Evolutionary conservation across 2,888 invertebrate genomes (phyloP), one percentile per base, ranked within the genome.

Genomic region (Tenthredo mesomela): DNA sequence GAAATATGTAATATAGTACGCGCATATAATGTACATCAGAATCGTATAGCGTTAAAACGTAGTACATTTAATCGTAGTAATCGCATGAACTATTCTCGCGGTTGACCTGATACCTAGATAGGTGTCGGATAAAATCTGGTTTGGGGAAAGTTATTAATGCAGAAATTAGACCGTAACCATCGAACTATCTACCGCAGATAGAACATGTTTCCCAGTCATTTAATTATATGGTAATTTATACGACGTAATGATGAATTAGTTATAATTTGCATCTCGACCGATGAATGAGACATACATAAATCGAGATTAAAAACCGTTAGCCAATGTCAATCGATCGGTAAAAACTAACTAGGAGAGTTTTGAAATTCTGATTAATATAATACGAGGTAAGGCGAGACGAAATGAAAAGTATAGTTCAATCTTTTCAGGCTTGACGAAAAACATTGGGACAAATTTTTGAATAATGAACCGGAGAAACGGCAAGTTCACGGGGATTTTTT

Each of bases 91-190:
- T 21, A 2, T 29, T 29, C 12, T 33, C 29, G 67, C 67, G 67
- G 0, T 29, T 67, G 67, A 25, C 21, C 33, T n/a, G 67, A 67
- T 67, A 29, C 29, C 15, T 67, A 29, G 2, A 2, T 67, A 15
- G 4, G 10, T 50, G 50, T 18, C 7, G 33, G 21, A 12, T 37
- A 40, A 40, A 80, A 40, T 25, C 15, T 40, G 61, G 15, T 40
- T 80, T 21, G 33, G 58, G 78, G 40, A 80, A 80, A 80, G 78
- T 80, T 61, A 80, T 80, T 80, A 80, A 61, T 21, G 77, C 29
- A 33, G 33, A 77, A 77, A 80, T 80, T 65, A 40, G 80, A 61
- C 65, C 80, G 67, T 82, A 47, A 61, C 61, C 29, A 70, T 70
- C 37, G 10, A 43, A 58, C 21, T 61, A 61, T 21, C 3, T 61